Evolutionary conservation across 2,797 vertebrate species (phyloP), one percentile per base, ranked within the genome.

Genomic region (Sphaeramia orbicularis): DNA sequence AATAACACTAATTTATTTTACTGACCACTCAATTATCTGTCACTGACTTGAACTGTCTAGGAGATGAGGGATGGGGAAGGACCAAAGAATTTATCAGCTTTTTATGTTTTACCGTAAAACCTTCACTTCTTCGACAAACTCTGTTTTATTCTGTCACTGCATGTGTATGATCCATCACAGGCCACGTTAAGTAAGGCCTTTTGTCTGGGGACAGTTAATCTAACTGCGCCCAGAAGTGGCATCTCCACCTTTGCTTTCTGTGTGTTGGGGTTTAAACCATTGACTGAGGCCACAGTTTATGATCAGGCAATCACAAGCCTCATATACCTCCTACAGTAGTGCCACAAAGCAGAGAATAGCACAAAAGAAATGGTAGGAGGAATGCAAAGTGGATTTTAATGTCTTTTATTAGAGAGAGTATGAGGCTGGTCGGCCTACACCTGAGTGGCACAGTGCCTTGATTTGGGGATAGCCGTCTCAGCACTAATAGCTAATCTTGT

Each of bases 401-500:
- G 38, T 37, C 54, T 67, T 76, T 69, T 58, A 72, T 63, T 43
- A 10, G 49, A 21, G 41, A 59, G 65, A 36, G 67, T 73, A 61
- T 37, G 56, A 70, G 56, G 65, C 14, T 44, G 35, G 59, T 6
- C 49, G 21, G 57, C 11, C 32, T 24, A 27, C 50, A 14, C 49
- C 49, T 49, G 41, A 54, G 55, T 61, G 59, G 56, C 76, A 63
- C 13, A 1, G 30, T 1, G 52, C 44, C 14, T 58, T 44, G 55
- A 49, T 42, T 44, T 49, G 64, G 52, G 68, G 60, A 67, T 32
- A 54, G 45, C 49, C 32, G 7, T 45, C 77, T 67, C 37, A 47
- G 49, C 56, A 47, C 59, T 65, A 67, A 71, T 76, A 57, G 30
- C 56, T 83, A 50, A 90, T 83, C 78, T 75, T 56, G 57, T 67